Base-by-base conservation (phyloP, 2,888 invertebrate species). In the Spilosoma lubricipeda region DNA sequence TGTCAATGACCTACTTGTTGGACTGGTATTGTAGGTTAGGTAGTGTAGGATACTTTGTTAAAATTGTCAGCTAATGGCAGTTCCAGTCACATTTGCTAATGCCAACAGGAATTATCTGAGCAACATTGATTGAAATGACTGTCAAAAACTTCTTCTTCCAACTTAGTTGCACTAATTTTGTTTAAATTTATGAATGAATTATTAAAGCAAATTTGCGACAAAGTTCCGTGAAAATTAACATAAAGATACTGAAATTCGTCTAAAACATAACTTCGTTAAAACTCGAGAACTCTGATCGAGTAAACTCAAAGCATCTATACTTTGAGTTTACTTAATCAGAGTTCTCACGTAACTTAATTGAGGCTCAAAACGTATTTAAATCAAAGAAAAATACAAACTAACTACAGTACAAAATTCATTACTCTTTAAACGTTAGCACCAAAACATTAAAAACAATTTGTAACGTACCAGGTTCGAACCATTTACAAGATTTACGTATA, bases 401-500 rank as follows among this genome's bases (percentile, higher is more conserved):
- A 52, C 30, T 18, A 8, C 18, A 48, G 48, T 48, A 23, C 65
- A 23, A 23, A 64, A 36, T 36, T 23, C 20, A 27, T 13, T 3
- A n/a, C 56, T 59, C 2, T 63, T 30, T 30, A 63, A 63, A 18
- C 2, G 30, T 30, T 52, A 39, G 20, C 42, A 20, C 20, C 36
- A 36, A 63, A 59, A 67, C 13, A 45, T 56, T 67, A 70, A 67
- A 63, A 73, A 67, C 39, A 73, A 63, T 66, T 48, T 70, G 71
- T 72, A 71, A 56, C 30, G 56, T 42, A 71, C 73, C 45, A 74
- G 39, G 74, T 74, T 39, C 70, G 30, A 36, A 73, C 80, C 74
- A 79, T 82, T 82, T 76, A 77, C 74, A 79, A 80, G 75, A 82
- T 84, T 84, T 81, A 83, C 72, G 75, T 27, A 59, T 75, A 76